Evolutionary conservation across 2,113 vertebrate species (phyloP), one percentile per base, ranked within the genome.

Genomic region (Pycnonotus jocosus): DNA sequence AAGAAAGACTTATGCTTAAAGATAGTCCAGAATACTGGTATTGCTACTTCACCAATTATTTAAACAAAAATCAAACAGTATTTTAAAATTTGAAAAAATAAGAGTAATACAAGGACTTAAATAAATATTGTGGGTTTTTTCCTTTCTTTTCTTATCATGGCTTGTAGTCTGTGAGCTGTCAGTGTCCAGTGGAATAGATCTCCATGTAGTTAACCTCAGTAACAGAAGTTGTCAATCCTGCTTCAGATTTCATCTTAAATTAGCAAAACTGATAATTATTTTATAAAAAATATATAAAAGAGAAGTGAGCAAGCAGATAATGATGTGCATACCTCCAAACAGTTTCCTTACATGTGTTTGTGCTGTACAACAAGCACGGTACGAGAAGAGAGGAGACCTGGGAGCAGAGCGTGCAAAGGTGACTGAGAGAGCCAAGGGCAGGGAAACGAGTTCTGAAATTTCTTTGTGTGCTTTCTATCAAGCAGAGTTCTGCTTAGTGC

Each of bases 381-480:
- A 56, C 2, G 5, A 86, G 56, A 79, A 91, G 23, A 92, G 45
- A 82, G 42, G 19, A 48, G 25, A 66, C 53, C 31, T 69, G 56
- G 40, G 53, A 72, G 37, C 42, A 10, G 20, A 31, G 40, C 11
- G 8, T 22, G 15, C 1, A 3, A 68, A 88, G 56, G 83, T 92
- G 76, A 30, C 35, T 64, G 47, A 25, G 54, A 73, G 30, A 83
- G n/a, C 68, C 76, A 73, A 65, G 30, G 62, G 31, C 1, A 2
- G n/a, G 51, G 35, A 83, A 91, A 7, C 4, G 2, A 45, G 13
- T 50, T 81, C n/a, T 30, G 12, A 54, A 45, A 72, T 95, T 87
- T 92, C 61, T 87, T 93, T 42, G n/a, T 69, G 65, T 91, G 72
- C 44, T 83, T 96, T 86, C 71, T 87, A 48, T 86, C 83, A 89